Evolutionary conservation across 2,797 vertebrate genomes (phyloP), one percentile per base, ranked within the genome.

Genomic region (Oreonectes daqikongensis): DNA sequence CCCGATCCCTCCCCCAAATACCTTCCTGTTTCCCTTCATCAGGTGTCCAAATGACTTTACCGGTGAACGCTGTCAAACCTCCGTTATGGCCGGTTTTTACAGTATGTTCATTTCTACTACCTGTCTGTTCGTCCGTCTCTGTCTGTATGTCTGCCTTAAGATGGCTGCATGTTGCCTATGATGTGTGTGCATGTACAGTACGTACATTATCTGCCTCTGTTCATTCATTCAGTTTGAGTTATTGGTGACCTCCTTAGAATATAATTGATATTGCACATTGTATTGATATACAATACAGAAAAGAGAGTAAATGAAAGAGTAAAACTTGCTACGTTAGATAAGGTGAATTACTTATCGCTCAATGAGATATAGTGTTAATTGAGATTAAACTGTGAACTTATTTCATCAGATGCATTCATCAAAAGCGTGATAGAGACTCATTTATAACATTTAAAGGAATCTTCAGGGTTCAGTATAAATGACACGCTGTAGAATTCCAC

Each of bases 11-110:
- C 90, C 87, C 90, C 86, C 90, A 7, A 86, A 92, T 92, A 92
- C 93, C 92, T 92, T 95, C 91, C 94, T 85, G 79, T 84, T 87
- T 85, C 83, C 84, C 91, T 90, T 70, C 89, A 94, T 92, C 95
- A 98, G 97, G 96, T 98, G 97, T 96, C 96, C 96, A 89, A 98
- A 97, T 93, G 96, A 97, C 94, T 98, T 96, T 96, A 96, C 94
- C 92, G 97, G 97, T 94, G 96, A 97, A 92, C 96, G 94, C 93
- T 98, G 97, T 96, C 94, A 98, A 94, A 96, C 96, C 94, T 97
- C 95, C 95, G 96, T 97, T 94, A 97, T 98, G 95, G 95, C 94
- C 93, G 94, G 93, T 95, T 98, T 98, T 94, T 97, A 97, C 96
- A 96, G 96, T 98, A 98, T 95, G 95, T 98, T 94, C 95, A 94